Evolutionary conservation across 2,113 vertebrate genomes (phyloP), one percentile per base, ranked within the genome.

Genomic region (Engystomops pustulosus): DNA sequence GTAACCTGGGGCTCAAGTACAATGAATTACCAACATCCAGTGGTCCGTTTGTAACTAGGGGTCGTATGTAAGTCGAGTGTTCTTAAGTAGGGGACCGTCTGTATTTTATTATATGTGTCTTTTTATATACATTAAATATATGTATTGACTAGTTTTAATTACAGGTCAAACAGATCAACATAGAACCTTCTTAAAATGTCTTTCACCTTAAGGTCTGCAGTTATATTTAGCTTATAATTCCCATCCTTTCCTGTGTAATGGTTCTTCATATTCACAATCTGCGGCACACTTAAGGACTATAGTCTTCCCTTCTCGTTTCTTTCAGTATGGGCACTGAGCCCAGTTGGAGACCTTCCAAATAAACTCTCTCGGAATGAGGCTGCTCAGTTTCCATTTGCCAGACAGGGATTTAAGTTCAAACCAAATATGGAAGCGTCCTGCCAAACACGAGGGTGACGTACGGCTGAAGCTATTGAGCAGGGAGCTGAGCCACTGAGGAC

Each of bases 401-500:
- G 88, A 89, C 86, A 0, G 47, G 79, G 82, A 86, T 88, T 90
- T 87, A 89, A 87, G 83, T 88, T 86, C 80, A 88, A 93, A 90
- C 86, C 88, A 90, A 92, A 91, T 49, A 88, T 90, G 87, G 87
- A 80, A 89, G 89, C 84, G 84, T 84, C 89, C 87, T 85, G 86
- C 87, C 88, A 88, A 80, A 88, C 78, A 72, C 82, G 70, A 87
- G 89, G 85, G 86, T 84, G 86, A 86, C 3, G 9, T 89, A 86
- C 86, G 84, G 89, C 76, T 85, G 85, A 38, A 89, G 81, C 27
- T 74, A 91, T 90, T 88, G 89, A 36, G 72, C 86, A 70, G 83
- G 87, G 87, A 90, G 38, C 77, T 67, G 62, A 88, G 87, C 51
- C 74, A 86, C 82, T 9, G 41, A 84, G 14, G 70, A 88, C 82